Percentiles rank a stretch among this genome's conserved stretches.
These are phyloP conservation scores for Chaetogeoica ovagalla DNA, from an alignment of 2,888 invertebrate species.

Conservation along the genomic window DNA sequence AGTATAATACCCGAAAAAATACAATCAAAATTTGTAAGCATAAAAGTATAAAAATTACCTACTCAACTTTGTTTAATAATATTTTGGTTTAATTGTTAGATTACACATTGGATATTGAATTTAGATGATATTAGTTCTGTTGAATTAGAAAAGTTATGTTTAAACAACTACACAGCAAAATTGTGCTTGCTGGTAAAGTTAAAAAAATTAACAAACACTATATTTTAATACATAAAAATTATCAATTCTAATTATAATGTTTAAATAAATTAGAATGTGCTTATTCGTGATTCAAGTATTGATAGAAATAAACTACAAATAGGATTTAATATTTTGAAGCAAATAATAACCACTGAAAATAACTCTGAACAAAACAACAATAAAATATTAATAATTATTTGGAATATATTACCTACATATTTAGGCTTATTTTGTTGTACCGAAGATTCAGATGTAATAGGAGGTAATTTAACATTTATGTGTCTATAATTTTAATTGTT, in stretches of 20 bases:
- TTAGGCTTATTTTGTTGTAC: slow-evolving; percentile 44
- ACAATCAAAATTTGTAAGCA: slow-evolving; percentile 29
- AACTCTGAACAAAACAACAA: slow-evolving; percentile 7
- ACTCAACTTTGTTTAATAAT: neutral
- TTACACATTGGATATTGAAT: slow-evolving; percentile 38
- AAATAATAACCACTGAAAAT: slow-evolving; percentile 24
- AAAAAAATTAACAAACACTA: neutral
- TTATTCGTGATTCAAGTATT: slow-evolving; percentile 29
- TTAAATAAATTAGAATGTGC: slow-evolving; percentile 4
- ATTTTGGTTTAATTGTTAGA: slow-evolving; percentile 13
- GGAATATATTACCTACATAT: slow-evolving; percentile 30
- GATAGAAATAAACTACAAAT: slow-evolving; percentile 10
- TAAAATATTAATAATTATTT: slow-evolving; percentile 36
- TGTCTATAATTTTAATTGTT: neutral
- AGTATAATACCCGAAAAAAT: slow-evolving; percentile 28
- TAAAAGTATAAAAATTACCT: neutral
- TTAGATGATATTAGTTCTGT: slow-evolving; percentile 28
- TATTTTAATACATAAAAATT: no score
- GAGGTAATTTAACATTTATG: slow-evolving; percentile 23
- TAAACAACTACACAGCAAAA: slow-evolving; percentile 29
- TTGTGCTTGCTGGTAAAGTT: slow-evolving; percentile 40
- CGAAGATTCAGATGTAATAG: slow-evolving; percentile 3
- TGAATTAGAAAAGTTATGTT: slow-evolving; percentile 40
- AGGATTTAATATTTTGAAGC: slow-evolving; percentile 34
- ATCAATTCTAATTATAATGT: neutral